Evolutionary conservation across 2,113 vertebrate species (phyloP), one percentile per base, ranked within the genome.

Genomic region (Leuciscus idus): DNA sequence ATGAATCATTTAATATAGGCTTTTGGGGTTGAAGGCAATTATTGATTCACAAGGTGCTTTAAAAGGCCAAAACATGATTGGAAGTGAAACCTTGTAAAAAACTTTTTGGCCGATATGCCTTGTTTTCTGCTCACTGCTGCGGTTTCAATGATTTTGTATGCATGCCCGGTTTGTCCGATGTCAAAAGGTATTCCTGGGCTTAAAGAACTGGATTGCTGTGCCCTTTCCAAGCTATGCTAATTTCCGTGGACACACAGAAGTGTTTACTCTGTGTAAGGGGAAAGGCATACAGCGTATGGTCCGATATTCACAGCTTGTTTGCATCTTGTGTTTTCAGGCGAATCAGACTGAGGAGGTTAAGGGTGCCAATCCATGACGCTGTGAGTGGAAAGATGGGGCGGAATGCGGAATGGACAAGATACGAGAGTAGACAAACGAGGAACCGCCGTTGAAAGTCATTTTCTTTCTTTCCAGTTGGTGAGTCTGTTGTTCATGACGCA

Each of bases 1-100:
- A 90, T 91, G 85, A 93, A 92, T 92, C 91, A 92, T 92, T 93
- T 94, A 93, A 94, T 92, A 85, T 92, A 92, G 92, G 91, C 91
- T 91, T 91, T 93, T 91, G 90, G 88, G 87, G 92, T 91, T 92
- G 89, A 94, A 93, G 92, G 92, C 89, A 89, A 85, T 87, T 89
- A 94, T 95, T 93, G 93, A 94, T 94, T 94, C 94, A 84, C 90
- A 87, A 90, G 90, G 90, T 61, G 57, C 74, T 83, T 88, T 87
- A 83, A 93, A 93, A 93, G 91, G 92, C 91, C 92, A 95, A 91
- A 91, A 88, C 87, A 90, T 91, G 90, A 92, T 88, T 92, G 89
- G 94, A 93, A 92, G 89, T 91, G 87, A 92, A 92, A 90, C 85
- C 86, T 86, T 62, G 84, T 86, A 90, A 92, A 91, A 33, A 86